A percentile compares a stretch with the other conserved stretches of the same genome.
These are phyloP conservation scores for Passer montanus DNA, from an alignment of 2,113 vertebrate species.

Conservation along the genomic window DNA sequence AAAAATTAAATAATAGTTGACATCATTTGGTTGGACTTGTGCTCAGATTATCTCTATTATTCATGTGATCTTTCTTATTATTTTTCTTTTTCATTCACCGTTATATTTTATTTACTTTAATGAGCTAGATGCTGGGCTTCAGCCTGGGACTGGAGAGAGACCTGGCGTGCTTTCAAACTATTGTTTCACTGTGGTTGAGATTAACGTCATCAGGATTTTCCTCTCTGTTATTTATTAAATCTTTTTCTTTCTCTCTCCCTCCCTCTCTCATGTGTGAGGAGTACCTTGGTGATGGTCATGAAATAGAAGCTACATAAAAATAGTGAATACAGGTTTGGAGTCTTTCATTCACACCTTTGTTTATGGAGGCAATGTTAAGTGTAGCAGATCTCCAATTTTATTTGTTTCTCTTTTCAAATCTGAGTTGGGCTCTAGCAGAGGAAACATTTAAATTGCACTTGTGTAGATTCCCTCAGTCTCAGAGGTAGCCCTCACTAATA, in stretches of 20 bases:
- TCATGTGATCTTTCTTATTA: slow-evolving; percentile 19
- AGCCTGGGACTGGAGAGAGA: background rate
- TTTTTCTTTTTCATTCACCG: slow-evolving; percentile 43
- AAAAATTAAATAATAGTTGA: slow-evolving; percentile 57
- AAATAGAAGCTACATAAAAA: background rate
- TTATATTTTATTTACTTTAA: slow-evolving; percentile 59
- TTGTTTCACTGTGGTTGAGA: slow-evolving; percentile 49
- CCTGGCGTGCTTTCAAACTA: background rate
- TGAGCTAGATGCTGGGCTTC: background rate
- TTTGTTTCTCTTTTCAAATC: background rate
- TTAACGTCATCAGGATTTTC: slow-evolving; percentile 19
- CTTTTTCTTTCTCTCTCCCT: background rate
- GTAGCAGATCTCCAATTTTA: background rate
- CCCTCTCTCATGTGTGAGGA: background rate
- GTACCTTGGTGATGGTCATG: background rate
- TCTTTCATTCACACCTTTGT: background rate
- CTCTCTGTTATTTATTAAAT: slow-evolving; percentile 51
- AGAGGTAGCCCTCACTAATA: background rate
- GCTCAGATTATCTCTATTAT: slow-evolving; percentile 47
- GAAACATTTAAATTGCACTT: background rate
- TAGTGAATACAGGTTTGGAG: background rate
- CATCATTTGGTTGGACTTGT: slow-evolving; percentile 56
- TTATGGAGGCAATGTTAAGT: background rate
- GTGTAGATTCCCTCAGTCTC: background rate
- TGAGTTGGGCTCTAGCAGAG: background rate